These are phyloP conservation scores for Notarius quadriscutis DNA, from an alignment of 2,113 vertebrate species.

Conservation along the genomic window DNA sequence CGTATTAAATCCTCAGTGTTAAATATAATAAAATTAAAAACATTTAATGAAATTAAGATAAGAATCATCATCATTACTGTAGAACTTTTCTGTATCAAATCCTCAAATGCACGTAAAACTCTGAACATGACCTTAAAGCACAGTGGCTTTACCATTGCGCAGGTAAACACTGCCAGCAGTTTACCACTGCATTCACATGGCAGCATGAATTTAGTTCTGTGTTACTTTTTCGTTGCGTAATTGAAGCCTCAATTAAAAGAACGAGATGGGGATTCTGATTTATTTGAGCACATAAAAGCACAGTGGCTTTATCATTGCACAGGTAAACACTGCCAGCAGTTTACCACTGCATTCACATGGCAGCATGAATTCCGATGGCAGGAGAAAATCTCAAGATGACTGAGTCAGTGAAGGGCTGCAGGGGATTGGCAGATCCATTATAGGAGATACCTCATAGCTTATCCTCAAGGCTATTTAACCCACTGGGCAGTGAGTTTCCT, in stretches of 20 bases:
- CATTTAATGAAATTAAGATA: background rate
- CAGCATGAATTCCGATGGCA: background rate
- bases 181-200: background rate
- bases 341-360: background rate
- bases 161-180: background rate
- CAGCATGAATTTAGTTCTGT: background rate
- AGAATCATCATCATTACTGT: background rate
- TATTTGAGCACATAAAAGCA: background rate
- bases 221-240: background rate
- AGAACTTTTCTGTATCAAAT: background rate
- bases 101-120: background rate
- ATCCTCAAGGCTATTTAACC: too few species aligned
- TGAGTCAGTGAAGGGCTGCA: too few species aligned
- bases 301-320: background rate
- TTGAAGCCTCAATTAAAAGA: background rate
- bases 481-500: too few species aligned
- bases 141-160: background rate
- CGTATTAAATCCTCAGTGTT: background rate
- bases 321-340: background rate
- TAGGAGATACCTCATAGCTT: too few species aligned
- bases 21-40: background rate
- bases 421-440: too few species aligned
- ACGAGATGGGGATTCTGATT: background rate
- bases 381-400: too few species aligned
- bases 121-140: background rate